Evolutionary conservation across 2,888 invertebrate genomes (phyloP).

Genomic region (Pyrrhopygopsis socrates): DNA sequence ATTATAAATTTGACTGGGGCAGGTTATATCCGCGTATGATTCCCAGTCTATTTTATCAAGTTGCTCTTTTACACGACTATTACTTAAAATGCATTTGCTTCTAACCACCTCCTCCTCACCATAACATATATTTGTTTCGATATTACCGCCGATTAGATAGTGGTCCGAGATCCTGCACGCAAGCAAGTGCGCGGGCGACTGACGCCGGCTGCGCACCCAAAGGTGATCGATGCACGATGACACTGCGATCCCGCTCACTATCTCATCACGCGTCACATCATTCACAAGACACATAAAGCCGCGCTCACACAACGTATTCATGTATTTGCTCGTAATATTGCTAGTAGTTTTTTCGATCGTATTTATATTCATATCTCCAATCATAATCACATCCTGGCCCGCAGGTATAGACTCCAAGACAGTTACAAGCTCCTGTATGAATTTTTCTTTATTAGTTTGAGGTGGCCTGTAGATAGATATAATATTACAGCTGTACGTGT

Average conservation of each 20-base stretch:
- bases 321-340: neutral
- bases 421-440: neutral
- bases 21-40: neutral
- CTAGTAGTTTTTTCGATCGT: neutral
- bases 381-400: neutral
- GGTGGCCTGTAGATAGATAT: neutral
- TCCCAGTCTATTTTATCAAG: slow-evolving; percentile 1
- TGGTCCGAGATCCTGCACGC: slow-evolving; percentile 45
- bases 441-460: neutral
- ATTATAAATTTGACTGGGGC: neutral
- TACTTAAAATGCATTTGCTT: neutral
- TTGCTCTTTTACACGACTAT: neutral
- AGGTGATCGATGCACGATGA: slow-evolving; percentile 57
- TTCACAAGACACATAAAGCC: slow-evolving; percentile 28
- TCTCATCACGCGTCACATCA: slow-evolving; percentile 43
- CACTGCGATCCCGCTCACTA: slow-evolving; percentile 19
- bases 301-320: neutral
- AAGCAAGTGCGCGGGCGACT: slow-evolving; percentile 21
- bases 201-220: slow-evolving; percentile 36
- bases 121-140: neutral
- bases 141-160: slow-evolving; percentile 24
- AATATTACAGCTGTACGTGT: neutral
- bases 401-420: neutral
- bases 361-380: neutral
- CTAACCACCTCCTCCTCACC: neutral